Base-by-base conservation (phyloP, 2,797 vertebrate species). In the Avahi laniger region DNA sequence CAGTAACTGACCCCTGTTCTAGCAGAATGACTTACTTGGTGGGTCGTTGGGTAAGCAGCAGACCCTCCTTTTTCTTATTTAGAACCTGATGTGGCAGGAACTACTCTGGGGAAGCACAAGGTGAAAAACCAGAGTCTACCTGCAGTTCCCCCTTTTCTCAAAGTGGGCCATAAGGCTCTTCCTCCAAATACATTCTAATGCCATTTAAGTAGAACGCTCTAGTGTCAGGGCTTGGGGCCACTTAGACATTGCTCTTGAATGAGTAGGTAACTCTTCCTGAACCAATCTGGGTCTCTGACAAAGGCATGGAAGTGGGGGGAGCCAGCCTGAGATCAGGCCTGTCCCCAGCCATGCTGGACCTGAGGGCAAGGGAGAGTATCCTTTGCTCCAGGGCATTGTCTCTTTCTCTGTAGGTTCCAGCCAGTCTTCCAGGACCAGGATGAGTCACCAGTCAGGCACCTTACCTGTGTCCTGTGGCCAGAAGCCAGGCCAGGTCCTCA, bases 401-500 rank as follows among this genome's bases (percentile, higher is more conserved):
- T 61, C n/a, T 54, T 46, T 93, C 48, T 91, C 84, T 15, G 0
- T 97, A 99, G 99, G 97, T 97, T 99, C 99, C 95, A 99, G 99
- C 95, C 99, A 99, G 91, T 97, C 98, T 80, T 99, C 98, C 89
- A 97, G 99, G 97, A 97, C 98, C 1, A 98, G 86, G 4, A 97
- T 93, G 89, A 98, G 97, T 94, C 97, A 85, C 95, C 98, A 82
- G 89, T 98, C 98, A 95, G 89, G 98, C 26, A 97, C 99, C 98
- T 98, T 98, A 85, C 96, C 98, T 94, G 96, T 98, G 97, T n/a
- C 98, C 98, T 14, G 76, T 0, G 98, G 99, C 95, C 99, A 99
- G 76, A 99, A 98, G 73, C 99, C 99, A 1, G 98, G 98, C 33
- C 98, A 98, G 14, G 98, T 98, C 3, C 98, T 99, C 15, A 98